These are phyloP conservation scores for Mythimna ferrago DNA, from an alignment of 2,888 invertebrate genomes.

Conservation along the genomic window DNA sequence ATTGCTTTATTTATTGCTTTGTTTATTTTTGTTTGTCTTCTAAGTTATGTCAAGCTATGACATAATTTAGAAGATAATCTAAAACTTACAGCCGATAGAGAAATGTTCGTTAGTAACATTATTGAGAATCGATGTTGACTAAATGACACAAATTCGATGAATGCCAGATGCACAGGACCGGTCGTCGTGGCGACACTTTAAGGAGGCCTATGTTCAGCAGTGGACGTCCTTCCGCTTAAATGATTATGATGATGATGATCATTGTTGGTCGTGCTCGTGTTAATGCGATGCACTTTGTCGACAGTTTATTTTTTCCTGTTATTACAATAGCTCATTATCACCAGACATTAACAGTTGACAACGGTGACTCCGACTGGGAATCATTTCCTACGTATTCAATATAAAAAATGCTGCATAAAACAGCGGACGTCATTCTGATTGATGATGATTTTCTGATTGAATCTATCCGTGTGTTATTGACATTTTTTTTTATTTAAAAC, in stretches of 20 bases:
- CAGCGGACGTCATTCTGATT: constrained; percentile 17
- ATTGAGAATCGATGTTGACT: background rate
- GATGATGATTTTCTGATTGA: constrained; percentile 8
- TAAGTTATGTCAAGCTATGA: background rate
- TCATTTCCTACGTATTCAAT: constrained; percentile 15
- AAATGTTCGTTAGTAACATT: background rate
- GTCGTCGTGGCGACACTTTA: too few species aligned
- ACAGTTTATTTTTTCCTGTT: constrained; percentile 34
- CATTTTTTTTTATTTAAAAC: too few species aligned
- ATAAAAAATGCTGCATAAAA: constrained; percentile 27
- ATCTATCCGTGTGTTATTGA: constrained; percentile 34
- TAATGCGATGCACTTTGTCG: constrained; percentile 14
- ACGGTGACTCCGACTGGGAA: constrained; percentile 41
- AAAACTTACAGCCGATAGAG: background rate
- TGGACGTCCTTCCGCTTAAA: too few species aligned
- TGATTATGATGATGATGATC: too few species aligned
- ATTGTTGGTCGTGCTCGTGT: constrained; percentile 1
- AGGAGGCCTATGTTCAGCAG: too few species aligned
- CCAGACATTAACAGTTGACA: constrained; percentile 43
- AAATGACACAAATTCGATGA: too few species aligned
- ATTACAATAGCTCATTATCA: constrained; percentile 46
- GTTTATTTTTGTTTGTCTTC: constrained; percentile 34
- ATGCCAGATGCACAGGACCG: too few species aligned
- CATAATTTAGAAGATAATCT: constrained; percentile 11
- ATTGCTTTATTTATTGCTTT: constrained; percentile 38